Conservation (phyloP, 1,140 invertebrate genomes). For the Cotesia typhae region DNA sequence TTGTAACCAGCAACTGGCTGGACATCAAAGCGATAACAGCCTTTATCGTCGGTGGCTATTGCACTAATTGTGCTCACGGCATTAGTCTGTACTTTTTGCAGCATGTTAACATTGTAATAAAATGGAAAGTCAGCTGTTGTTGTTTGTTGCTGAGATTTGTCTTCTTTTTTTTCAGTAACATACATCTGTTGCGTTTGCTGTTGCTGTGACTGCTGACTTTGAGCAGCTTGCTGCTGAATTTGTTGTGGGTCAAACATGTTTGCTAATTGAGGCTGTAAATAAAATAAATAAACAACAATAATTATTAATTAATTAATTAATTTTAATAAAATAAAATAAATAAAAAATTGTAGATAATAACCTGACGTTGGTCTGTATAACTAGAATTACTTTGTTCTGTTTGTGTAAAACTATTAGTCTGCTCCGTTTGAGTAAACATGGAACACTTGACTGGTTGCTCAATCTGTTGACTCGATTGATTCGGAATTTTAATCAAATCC, state of each 20-base stretch:
- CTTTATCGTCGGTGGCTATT: conserved; percentile 65
- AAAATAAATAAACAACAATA: conserved; percentile 1
- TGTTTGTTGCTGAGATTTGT: conserved; percentile 61
- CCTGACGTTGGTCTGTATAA: conserved; percentile 57
- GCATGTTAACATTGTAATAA: conserved; percentile 69
- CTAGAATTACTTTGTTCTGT: conserved; percentile 61
- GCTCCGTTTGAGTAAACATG: conserved; percentile 63
- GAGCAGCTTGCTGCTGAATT: conserved; percentile 61
- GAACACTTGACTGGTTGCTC: conserved; percentile 60
- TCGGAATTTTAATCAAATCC: conserved; percentile 37
- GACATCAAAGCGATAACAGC: conserved; percentile 68
- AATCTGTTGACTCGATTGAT: conserved; percentile 51
- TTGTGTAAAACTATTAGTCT: conserved; percentile 62
- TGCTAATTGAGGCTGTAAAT: conserved; percentile 49
- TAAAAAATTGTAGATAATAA: conserved; percentile 31
- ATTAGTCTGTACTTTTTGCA: conserved; percentile 66
- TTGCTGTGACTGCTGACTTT: conserved; percentile 62
- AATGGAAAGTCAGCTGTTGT: conserved; percentile 66
- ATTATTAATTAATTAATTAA: conserved; percentile 6
- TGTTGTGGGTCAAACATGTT: conserved; percentile 65
- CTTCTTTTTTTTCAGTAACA: conserved; percentile 60
- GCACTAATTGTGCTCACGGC: conserved; percentile 63
- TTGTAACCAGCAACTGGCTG: conserved; percentile 68
- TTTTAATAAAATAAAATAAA: conserved; percentile 10
- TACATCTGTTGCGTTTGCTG: conserved; percentile 64